These are phyloP conservation scores for Neocrepidodera transversa DNA, from an alignment of 2,888 invertebrate genomes.

Conservation along the genomic window DNA sequence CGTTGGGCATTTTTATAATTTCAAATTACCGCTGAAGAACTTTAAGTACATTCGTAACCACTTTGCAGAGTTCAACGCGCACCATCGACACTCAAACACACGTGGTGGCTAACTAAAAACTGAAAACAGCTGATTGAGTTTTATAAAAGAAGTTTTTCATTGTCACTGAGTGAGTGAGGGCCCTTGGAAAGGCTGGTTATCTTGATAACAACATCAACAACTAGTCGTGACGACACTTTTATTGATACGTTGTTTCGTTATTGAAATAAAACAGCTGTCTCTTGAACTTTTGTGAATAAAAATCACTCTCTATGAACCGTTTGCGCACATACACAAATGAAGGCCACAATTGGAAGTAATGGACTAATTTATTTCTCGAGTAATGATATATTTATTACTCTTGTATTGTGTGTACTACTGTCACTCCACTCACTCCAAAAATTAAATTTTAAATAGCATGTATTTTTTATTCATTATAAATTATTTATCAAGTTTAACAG, in stretches of 20 bases:
- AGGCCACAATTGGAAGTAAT: conserved; percentile 8
- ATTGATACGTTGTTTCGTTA: conserved; percentile 2
- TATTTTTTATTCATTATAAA: conserved; percentile 4
- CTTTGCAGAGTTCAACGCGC: conserved; percentile 25
- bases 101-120: conserved; percentile 10
- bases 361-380: background rate
- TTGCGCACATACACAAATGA: conserved; percentile 3
- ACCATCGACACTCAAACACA: conserved; percentile 27
- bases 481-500: conserved; percentile 9
- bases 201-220: background rate
- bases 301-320: background rate
- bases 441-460: background rate
- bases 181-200: conserved; percentile 1
- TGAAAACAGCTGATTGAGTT: conserved; percentile 11
- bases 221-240: conserved; percentile 3
- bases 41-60: conserved; percentile 7
- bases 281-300: conserved; percentile 7
- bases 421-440: background rate
- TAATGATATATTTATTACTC: too few relatives aligned
- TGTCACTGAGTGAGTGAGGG: background rate
- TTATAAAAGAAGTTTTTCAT: conserved; percentile 8
- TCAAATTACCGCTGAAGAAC: background rate
- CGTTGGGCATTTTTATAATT: conserved; percentile 39
- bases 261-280: conserved; percentile 8
- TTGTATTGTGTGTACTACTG: background rate